These are phyloP conservation scores for Drusus annulatus DNA, from an alignment of 1,140 invertebrate genomes.

Conservation along the genomic window DNA sequence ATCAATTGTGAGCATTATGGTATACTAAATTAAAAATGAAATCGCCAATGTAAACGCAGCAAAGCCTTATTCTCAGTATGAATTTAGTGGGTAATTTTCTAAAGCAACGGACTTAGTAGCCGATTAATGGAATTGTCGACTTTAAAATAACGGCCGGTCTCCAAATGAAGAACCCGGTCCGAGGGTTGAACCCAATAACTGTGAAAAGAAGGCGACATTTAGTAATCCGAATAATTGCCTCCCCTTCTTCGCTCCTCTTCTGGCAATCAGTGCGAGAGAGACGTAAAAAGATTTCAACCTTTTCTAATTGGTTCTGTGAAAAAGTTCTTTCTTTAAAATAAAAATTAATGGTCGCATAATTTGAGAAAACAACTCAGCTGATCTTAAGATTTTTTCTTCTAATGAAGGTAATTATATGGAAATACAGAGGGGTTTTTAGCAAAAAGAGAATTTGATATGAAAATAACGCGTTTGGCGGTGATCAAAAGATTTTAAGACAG, in stretches of 20 bases:
- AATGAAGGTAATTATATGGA: not conserved
- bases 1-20: not conserved
- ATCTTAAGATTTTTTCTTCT: not conserved
- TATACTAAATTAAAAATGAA: not conserved
- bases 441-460: too few species aligned
- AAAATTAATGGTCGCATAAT: conserved; percentile 27
- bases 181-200: conserved; percentile 46
- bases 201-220: conserved; percentile 51
- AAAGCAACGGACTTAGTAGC: not conserved
- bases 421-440: not conserved
- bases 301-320: conserved; percentile 57
- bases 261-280: conserved; percentile 54
- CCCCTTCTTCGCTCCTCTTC: conserved; percentile 48
- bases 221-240: conserved; percentile 57
- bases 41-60: not conserved
- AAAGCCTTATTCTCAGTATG: conserved; percentile 6
- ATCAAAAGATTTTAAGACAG: too few species aligned
- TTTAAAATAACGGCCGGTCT: conserved; percentile 14
- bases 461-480: too few species aligned
- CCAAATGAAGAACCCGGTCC: conserved; percentile 21
- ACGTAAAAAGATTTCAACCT: conserved; percentile 18
- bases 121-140: conserved; percentile 32
- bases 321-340: conserved; percentile 38
- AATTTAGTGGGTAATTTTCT: not conserved
- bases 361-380: conserved; percentile 21